Evolutionary conservation across 2,113 vertebrate genomes (phyloP).

Genomic region (Hypomesus transpacificus): DNA sequence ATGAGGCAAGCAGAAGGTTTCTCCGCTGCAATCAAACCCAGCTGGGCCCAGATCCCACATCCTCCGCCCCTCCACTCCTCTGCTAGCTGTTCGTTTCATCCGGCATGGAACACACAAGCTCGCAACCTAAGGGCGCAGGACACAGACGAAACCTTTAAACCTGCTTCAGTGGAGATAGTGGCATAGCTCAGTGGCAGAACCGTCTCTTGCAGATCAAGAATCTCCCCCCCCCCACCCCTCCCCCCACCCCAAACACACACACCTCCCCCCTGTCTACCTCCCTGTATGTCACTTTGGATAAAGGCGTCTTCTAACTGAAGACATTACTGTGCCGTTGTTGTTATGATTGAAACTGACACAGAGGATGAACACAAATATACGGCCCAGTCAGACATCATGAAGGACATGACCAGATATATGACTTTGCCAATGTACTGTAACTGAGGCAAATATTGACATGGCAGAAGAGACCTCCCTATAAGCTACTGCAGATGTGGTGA

Average conservation of each 20-base stretch:
- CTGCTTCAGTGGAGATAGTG: too few species aligned
- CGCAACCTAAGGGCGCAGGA: background rate
- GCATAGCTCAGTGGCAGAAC: too few species aligned
- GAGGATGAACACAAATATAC: constrained; percentile 15
- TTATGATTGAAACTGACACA: background rate
- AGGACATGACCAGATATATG: constrained; percentile 6
- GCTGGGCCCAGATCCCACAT: constrained; percentile 5
- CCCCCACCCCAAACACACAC: too few species aligned
- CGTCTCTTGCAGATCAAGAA: too few species aligned
- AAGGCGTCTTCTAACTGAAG: too few species aligned
- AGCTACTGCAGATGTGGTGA: constrained; percentile 50
- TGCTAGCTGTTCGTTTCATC: constrained; percentile 19
- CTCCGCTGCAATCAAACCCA: constrained; percentile 25
- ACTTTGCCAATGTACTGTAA: constrained; percentile 29
- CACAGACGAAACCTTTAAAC: background rate
- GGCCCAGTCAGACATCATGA: constrained; percentile 37
- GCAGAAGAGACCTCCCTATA: constrained; percentile 25
- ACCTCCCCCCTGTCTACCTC: too few species aligned
- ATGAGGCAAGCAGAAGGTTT: background rate
- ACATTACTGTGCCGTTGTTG: too few species aligned
- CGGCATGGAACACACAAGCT: constrained; percentile 22
- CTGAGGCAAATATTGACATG: constrained; percentile 28
- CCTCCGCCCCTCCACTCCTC: background rate
- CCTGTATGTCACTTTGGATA: too few species aligned
- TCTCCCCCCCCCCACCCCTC: too few species aligned